These are phyloP conservation scores for Falco peregrinus DNA, from an alignment of 2,797 vertebrate genomes.

Conservation along the genomic window DNA sequence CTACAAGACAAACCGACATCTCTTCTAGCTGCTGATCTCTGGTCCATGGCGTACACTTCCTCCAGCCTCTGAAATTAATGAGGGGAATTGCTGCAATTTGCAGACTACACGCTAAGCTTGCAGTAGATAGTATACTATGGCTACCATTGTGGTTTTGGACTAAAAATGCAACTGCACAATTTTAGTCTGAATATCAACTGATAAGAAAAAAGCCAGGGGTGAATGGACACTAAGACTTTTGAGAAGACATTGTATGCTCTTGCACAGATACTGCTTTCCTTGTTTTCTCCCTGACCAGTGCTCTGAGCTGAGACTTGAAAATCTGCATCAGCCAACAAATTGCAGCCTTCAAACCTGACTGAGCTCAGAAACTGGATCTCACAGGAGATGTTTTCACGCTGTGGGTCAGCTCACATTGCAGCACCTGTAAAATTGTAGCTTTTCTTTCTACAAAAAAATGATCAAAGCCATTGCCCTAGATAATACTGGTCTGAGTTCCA, in stretches of 20 bases:
- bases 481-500: background rate
- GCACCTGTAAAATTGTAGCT: background rate
- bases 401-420: background rate
- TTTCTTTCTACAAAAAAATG: background rate
- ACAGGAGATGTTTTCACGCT: background rate
- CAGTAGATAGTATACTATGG: background rate
- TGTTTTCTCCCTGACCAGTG: background rate
- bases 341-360: background rate
- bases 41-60: background rate
- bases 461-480: background rate
- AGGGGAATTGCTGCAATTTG: background rate
- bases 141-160: background rate
- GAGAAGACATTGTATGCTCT: background rate
- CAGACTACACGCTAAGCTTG: background rate
- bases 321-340: background rate
- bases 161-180: background rate
- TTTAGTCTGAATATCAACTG: background rate
- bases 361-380: background rate
- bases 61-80: background rate
- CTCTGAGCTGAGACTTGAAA: background rate
- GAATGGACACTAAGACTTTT: background rate
- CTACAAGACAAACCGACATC: background rate
- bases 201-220: background rate
- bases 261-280: background rate
- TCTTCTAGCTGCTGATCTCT: background rate